Base-by-base conservation (phyloP, 2,888 invertebrate species). In the Amorpha juglandis region DNA sequence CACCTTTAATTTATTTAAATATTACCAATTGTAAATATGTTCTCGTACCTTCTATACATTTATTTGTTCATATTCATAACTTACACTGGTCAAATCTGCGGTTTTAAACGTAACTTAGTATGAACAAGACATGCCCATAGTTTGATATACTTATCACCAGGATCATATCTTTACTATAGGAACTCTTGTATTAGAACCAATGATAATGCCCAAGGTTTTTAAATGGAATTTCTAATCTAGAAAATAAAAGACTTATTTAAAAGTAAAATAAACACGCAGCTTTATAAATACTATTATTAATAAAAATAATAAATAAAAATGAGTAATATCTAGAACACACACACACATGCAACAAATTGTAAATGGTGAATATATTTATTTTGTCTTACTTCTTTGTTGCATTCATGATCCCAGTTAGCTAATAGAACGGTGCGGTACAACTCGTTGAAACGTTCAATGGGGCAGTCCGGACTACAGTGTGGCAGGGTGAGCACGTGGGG, bases 401-500 rank as follows among this genome's bases (percentile, higher is more conserved):
- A 97, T 78, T 97, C 97, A 0, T 84, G 79, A 9, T 95, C 92
- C 96, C 97, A 97, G 76, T 96, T 89, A 1, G 92, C 89, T 16
- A 95, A 94, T 65, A 96, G 81, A 0, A 96, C 86, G 69, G 95
- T 94, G 50, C 94, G 90, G 70, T 96, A 95, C 1, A 90, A 71
- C 0, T 76, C 74, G 0, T 76, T 65, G 68, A 93, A 96, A 74
- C 94, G 87, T 6, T 92, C 84, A 1, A 97, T 78, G 0, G 95
- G 95, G 76, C 97, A 97, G 16, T 92, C 84, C 4, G 89, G 74
- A 0, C 94, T 94, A 81, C 97, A 97, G 16, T 94, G 91, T 0
- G 96, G 96, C 70, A 97, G 93, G 1, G 88, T 81, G 64, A 97
- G 81, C 3, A 95, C 84, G 52, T 83, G 73, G 0, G 96, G 95